Conservation (phyloP, 2,888 invertebrate genomes). For the Anticlea derivata region DNA sequence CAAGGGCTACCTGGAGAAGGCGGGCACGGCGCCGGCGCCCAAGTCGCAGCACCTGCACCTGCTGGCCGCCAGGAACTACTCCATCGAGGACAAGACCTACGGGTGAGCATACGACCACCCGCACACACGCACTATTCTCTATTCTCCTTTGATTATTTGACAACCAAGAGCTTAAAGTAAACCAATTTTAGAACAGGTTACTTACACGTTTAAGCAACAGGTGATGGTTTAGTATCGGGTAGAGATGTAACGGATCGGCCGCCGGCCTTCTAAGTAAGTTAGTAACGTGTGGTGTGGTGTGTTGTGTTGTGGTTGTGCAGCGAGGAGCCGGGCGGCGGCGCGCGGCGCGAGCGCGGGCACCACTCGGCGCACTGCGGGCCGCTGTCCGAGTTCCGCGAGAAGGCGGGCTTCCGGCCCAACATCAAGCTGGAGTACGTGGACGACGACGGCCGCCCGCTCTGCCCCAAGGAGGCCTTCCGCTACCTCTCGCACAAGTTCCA, state of each 20-base stretch:
- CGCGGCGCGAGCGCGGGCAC: conserved; percentile 65
- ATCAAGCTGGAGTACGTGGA: conserved; percentile 98
- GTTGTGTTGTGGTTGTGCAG: conserved; percentile 52
- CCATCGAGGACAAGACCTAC: conserved; percentile 60
- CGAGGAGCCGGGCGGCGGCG: conserved; percentile 92
- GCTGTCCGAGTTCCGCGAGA: conserved; percentile 95
- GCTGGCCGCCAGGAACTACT: conserved; percentile 48
- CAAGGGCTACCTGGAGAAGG: conserved; percentile 96
- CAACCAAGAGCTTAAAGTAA: too few relatives aligned
- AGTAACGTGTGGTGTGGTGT: too few relatives aligned
- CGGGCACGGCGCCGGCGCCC: conserved; percentile 86
- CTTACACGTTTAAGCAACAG: too few relatives aligned
- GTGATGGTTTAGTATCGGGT: too few relatives aligned
- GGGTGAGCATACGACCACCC: conserved; percentile 41
- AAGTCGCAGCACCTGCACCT: conserved; percentile 61
- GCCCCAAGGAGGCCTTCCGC: conserved; percentile 98
- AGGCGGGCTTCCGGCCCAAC: conserved; percentile 94
- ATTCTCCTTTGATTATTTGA: too few relatives aligned
- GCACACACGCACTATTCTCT: too few relatives aligned
- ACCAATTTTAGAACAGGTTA: too few relatives aligned
- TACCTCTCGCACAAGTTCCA: conserved; percentile 99
- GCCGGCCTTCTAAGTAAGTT: too few relatives aligned
- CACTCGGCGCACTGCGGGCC: conserved; percentile 84
- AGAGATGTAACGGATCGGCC: too few relatives aligned
- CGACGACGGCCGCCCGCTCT: conserved; percentile 95